A percentile compares a stretch with the other conserved stretches of the same genome.
phyloP scores from a whole-genome alignment of 2,113 vertebrate genomes.

The Cryptomyrus ogoouensis region DNA sequence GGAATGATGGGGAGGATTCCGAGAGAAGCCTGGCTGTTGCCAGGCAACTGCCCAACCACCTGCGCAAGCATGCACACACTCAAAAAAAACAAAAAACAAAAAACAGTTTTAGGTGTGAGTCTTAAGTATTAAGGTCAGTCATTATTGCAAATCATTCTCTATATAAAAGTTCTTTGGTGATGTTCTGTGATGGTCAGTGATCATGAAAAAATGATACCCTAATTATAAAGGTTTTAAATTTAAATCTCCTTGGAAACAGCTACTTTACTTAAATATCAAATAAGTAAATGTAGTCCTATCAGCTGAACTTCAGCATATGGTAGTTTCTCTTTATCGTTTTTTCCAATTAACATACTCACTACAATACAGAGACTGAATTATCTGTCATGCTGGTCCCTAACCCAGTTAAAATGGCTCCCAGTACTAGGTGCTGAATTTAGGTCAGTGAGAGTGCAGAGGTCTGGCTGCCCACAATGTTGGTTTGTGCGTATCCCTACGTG shows the following conservation, averaged over 20 bases:
- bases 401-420: neutral
- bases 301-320: neutral
- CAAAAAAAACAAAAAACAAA: neutral
- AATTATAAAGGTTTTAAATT: neutral
- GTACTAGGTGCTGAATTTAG: neutral
- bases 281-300: neutral
- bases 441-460: neutral
- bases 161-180: neutral
- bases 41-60: conserved; percentile 12
- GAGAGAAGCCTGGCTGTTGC: conserved; percentile 20
- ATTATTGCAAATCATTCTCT: neutral
- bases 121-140: neutral
- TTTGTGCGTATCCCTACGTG: neutral
- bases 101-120: conserved; percentile 10
- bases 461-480: neutral
- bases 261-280: neutral
- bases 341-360: neutral
- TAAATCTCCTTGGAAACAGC: neutral
- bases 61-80: neutral
- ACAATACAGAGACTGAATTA: neutral
- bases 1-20: conserved; percentile 15
- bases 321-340: neutral
- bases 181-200: neutral
- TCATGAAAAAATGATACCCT: neutral
- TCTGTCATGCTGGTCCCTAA: neutral